Conservation (phyloP, 2,888 invertebrate genomes). For the Rhamphomyia laevipes region DNA sequence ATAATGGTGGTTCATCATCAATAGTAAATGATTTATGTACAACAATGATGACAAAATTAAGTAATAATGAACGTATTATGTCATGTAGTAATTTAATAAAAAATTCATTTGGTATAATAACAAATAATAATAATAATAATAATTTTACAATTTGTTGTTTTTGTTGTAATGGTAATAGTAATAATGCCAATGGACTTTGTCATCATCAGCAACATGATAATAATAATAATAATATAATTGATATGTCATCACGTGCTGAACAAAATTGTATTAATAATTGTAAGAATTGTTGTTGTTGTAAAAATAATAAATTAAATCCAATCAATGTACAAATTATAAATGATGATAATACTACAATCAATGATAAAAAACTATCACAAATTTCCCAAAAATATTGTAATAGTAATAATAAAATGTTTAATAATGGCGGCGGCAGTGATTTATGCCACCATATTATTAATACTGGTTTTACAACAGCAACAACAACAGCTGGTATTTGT, state of each 20-base stretch:
- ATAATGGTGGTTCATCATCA: no score
- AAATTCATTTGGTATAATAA: no score
- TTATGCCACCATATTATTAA: slow-evolving; percentile 3
- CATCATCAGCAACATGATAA: slow-evolving; percentile 15
- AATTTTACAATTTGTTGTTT: no score
- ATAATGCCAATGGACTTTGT: slow-evolving; percentile 2
- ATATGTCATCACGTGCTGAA: no score
- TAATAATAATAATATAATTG: slow-evolving; percentile 9
- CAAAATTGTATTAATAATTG: no score
- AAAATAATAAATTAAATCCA: not conserved
- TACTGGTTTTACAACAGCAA: no score
- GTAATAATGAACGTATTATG: slow-evolving; percentile 4
- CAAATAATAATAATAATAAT: no score
- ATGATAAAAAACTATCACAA: slow-evolving; percentile 10
- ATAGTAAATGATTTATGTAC: slow-evolving; percentile 10
- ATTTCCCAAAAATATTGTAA: slow-evolving; percentile 11
- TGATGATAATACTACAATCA: no score
- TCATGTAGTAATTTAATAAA: no score
- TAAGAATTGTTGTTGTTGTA: no score
- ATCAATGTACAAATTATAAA: not conserved
- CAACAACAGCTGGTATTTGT: not conserved
- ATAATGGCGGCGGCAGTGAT: slow-evolving; percentile 10
- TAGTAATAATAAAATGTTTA: slow-evolving; percentile 11
- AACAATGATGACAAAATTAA: slow-evolving; percentile 3
- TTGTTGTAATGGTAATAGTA: no score